Evolutionary conservation across 2,888 invertebrate genomes (phyloP).

Genomic region (Eudemis profundana): DNA sequence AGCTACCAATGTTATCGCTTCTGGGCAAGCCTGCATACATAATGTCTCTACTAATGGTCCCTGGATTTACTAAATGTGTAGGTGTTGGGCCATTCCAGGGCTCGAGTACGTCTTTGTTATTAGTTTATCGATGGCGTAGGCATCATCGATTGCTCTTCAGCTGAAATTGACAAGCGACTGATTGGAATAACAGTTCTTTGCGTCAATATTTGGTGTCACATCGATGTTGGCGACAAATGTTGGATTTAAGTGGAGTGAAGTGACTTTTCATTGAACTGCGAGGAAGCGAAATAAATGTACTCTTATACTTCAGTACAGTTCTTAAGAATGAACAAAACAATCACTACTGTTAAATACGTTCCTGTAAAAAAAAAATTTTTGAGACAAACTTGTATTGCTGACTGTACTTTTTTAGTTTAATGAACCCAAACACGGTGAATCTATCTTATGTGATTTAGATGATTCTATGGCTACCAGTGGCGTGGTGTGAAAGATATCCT

Average conservation of each 20-base stretch:
- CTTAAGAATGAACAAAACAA: no score
- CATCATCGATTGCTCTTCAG: slow-evolving; percentile 46
- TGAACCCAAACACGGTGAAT: no score
- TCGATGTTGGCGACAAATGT: slow-evolving; percentile 25
- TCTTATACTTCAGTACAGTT: no score
- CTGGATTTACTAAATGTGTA: slow-evolving; percentile 41
- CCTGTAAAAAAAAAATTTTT: no score
- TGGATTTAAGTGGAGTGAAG: neutral
- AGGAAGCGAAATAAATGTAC: no score
- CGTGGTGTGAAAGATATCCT: no score
- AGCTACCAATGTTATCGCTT: slow-evolving; percentile 42
- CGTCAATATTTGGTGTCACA: slow-evolving; percentile 37
- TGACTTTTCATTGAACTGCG: neutral
- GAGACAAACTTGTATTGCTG: no score
- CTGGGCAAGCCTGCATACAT: slow-evolving; percentile 43
- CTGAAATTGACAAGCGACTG: slow-evolving; percentile 35
- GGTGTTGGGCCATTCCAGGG: slow-evolving; percentile 41
- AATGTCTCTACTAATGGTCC: slow-evolving; percentile 40
- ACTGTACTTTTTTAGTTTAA: no score
- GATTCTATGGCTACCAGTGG: no score
- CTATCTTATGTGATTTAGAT: no score
- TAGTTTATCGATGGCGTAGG: slow-evolving; percentile 59
- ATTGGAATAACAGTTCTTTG: slow-evolving; percentile 41
- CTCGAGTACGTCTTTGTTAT: slow-evolving; percentile 46
- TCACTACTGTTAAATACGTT: no score